These are phyloP conservation scores for Halictus quadricinctus DNA, from an alignment of 2,888 invertebrate genomes.

Conservation along the genomic window DNA sequence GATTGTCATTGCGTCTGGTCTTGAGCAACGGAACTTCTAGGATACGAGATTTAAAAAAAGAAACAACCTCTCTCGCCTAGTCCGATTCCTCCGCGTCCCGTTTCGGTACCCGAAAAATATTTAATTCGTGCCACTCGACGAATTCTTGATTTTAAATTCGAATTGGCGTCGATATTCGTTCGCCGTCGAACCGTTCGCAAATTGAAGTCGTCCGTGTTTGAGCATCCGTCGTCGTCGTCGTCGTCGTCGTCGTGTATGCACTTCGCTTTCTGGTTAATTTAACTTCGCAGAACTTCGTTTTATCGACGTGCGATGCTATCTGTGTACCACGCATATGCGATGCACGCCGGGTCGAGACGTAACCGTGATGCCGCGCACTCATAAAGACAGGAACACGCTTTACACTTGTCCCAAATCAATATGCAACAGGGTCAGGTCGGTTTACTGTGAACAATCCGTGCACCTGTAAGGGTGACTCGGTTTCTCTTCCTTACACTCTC, in stretches of 20 bases:
- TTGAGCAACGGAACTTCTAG: not conserved
- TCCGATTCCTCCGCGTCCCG: not conserved
- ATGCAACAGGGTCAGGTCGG: constrained; percentile 33
- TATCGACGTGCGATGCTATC: constrained; percentile 15
- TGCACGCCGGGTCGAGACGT: constrained; percentile 10
- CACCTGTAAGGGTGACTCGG: constrained; percentile 24
- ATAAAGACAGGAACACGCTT: constrained; percentile 37
- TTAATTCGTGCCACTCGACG: not conserved
- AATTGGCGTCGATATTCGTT: not conserved
- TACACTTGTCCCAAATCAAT: constrained; percentile 47
- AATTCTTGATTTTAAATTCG: not conserved
- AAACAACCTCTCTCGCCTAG: not conserved
- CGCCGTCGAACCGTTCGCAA: not conserved
- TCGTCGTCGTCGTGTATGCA: not conserved
- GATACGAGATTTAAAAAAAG: not conserved
- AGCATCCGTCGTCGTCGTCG: not conserved
- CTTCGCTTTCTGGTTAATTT: constrained; percentile 2
- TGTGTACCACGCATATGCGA: not conserved
- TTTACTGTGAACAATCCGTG: constrained; percentile 21
- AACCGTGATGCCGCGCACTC: not conserved
- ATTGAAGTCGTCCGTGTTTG: not conserved
- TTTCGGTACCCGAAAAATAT: not conserved
- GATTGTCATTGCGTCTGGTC: constrained; percentile 11
- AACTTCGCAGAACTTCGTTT: constrained; percentile 16
- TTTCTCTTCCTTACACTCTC: constrained; percentile 16